Base-by-base conservation (phyloP, 1,140 invertebrate species). In the Cyclina sinensis region DNA sequence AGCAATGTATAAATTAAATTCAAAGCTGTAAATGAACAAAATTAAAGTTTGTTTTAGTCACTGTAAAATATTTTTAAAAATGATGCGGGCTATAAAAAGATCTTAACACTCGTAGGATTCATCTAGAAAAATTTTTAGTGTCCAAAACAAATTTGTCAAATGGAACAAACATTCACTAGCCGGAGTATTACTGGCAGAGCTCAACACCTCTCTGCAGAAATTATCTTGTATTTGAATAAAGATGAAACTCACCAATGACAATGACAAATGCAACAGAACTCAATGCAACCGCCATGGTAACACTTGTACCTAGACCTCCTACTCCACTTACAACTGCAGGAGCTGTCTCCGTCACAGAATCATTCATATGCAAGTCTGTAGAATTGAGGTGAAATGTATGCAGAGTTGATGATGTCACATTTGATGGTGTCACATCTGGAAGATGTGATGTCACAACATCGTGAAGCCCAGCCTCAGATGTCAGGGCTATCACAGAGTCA, bases 181-280 rank as follows among this genome's bases (percentile, higher is more conserved):
- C n/a, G n/a, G n/a, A n/a, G n/a, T n/a, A n/a, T n/a, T n/a, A n/a
- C n/a, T n/a, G n/a, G n/a, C n/a, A n/a, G n/a, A n/a, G n/a, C n/a
- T n/a, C n/a, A n/a, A n/a, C n/a, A n/a, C n/a, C n/a, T n/a, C n/a
- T n/a, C n/a, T n/a, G n/a, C n/a, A n/a, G n/a, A n/a, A n/a, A n/a
- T n/a, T n/a, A n/a, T n/a, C n/a, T n/a, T n/a, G n/a, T n/a, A n/a
- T n/a, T n/a, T n/a, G n/a, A n/a, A n/a, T n/a, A n/a, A n/a, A n/a
- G n/a, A n/a, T n/a, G n/a, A n/a, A n/a, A 18, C 86, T 81, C 81
- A 88, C 86, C 86, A 39, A 88, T 80, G 5, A 88, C 35, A 24
- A 88, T 39, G 3, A 88, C 74, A 70, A 73, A 54, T 35, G 78
- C 62, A n/a, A 51, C 86, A 37, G 86, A 70, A 11, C 86, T 57